Conservation (phyloP, 2,797 vertebrate species). For the Melopsittacus undulatus region DNA sequence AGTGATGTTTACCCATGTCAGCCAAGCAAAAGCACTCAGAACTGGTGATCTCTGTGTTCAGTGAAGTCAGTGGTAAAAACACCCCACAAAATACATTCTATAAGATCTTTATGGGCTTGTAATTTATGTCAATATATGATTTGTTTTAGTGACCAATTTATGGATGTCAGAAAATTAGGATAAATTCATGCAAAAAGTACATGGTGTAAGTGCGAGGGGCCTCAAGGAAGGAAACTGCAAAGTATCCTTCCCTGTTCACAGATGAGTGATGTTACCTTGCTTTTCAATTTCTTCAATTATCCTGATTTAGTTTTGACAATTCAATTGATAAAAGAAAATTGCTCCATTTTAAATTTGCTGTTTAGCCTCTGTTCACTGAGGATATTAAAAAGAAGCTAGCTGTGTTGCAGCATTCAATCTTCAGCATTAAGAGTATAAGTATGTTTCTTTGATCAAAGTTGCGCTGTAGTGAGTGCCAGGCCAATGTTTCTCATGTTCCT, state of each 20-base stretch:
- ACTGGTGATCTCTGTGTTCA: background rate
- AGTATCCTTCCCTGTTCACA: background rate
- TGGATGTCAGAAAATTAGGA: background rate
- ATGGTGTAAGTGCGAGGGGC: background rate
- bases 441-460: background rate
- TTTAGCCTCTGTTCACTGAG: background rate
- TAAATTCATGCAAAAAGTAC: background rate
- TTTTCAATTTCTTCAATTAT: background rate
- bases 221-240: background rate
- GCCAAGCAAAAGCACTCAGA: background rate
- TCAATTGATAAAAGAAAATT: background rate
- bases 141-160: background rate
- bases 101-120: background rate
- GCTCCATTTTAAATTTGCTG: background rate
- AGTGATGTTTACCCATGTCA: background rate
- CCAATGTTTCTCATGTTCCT: background rate
- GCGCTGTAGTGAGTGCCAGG: background rate
- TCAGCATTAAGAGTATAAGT: background rate
- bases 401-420: background rate
- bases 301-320: background rate
- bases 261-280: background rate
- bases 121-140: background rate
- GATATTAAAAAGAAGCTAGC: background rate
- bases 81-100: background rate
- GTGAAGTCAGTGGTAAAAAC: background rate